Conservation (phyloP, 2,797 vertebrate genomes). For the Anguilla anguilla region DNA sequence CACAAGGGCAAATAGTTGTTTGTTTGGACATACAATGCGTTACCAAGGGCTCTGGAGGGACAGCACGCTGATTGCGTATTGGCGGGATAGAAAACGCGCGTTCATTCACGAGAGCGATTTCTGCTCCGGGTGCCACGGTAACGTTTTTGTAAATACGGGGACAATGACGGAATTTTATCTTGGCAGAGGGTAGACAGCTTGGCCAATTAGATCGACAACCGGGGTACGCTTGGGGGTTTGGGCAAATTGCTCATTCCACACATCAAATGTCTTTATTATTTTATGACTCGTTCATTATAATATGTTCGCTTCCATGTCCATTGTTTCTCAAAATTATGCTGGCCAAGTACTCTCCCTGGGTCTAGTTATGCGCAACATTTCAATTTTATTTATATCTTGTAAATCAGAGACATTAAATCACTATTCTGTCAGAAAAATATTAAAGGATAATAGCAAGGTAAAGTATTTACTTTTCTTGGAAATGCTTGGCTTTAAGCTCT, state of each 20-base stretch:
- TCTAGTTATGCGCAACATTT: background rate
- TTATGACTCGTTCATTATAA: background rate
- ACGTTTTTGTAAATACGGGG: background rate
- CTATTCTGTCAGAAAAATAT: background rate
- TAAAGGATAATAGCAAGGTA: background rate
- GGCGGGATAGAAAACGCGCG: background rate
- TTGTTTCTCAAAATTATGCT: background rate
- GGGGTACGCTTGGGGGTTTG: background rate
- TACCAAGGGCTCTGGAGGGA: background rate
- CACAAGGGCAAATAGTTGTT: background rate
- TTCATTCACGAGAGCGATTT: background rate
- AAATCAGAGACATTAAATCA: background rate
- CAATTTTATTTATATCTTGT: background rate
- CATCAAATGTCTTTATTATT: slow-evolving; percentile 3
- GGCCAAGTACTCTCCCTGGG: background rate
- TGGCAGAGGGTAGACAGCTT: background rate
- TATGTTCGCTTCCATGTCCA: background rate
- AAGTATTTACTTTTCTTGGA: background rate
- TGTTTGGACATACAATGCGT: background rate
- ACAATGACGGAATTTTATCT: background rate
- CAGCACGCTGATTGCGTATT: background rate
- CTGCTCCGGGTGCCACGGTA: background rate
- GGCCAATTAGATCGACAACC: slow-evolving; percentile 1
- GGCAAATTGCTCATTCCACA: background rate
- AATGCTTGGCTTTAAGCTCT: background rate